phyloP scores from a whole-genome alignment of 64 coral and sea anemone genomes.

The Montipora cactus region DNA sequence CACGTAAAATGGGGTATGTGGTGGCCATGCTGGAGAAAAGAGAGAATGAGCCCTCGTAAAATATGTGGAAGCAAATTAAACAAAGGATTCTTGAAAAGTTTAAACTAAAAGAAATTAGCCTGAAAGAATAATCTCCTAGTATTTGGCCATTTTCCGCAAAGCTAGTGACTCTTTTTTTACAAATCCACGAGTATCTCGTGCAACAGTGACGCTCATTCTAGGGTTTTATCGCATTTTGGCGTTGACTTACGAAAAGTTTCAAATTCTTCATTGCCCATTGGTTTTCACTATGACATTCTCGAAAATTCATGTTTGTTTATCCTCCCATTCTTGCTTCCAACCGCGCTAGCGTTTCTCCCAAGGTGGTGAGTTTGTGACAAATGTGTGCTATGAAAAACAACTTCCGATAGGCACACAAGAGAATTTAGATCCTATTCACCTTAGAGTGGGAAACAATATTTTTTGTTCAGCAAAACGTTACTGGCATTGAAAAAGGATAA shows the following conservation, averaged over 20 bases:
- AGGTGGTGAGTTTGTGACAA: not conserved
- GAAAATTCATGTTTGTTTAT: not conserved
- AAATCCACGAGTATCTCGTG: not conserved
- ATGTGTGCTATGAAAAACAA: not conserved
- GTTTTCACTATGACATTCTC: not conserved
- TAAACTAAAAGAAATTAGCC: too few species aligned
- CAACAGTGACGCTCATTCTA: not conserved
- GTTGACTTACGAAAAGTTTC: not conserved
- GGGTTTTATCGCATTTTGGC: not conserved
- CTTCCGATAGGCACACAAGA: not conserved
- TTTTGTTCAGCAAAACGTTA: not conserved
- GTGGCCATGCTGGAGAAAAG: not conserved
- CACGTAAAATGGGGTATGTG: not conserved
- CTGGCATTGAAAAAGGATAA: too few species aligned
- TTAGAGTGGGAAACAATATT: not conserved
- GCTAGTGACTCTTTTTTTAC: too few species aligned
- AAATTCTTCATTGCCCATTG: conserved; percentile 3
- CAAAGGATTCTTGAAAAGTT: not conserved
- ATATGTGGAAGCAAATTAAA: not conserved
- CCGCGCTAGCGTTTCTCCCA: not conserved
- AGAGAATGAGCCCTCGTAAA: not conserved
- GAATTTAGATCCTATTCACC: not conserved
- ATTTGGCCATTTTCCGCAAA: too few species aligned
- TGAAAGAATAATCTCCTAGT: too few species aligned
- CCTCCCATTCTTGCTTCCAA: not conserved